These are phyloP conservation scores for Sebastes taczanowskii DNA, from an alignment of 2,797 vertebrate genomes.

Conservation along the genomic window DNA sequence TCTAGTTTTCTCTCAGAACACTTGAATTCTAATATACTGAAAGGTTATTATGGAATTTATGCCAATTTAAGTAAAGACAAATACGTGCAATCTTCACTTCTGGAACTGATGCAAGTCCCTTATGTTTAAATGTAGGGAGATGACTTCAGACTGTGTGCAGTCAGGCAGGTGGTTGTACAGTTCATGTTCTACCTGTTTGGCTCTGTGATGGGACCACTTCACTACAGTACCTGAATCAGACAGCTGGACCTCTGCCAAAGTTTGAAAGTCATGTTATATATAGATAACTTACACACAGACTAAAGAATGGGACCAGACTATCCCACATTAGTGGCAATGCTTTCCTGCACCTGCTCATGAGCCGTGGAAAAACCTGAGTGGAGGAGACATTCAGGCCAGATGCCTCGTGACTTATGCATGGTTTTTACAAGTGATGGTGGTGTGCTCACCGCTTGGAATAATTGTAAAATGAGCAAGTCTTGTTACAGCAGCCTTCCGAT, in stretches of 20 bases:
- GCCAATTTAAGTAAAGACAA: background rate
- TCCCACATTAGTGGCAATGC: background rate
- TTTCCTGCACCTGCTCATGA: slow-evolving; percentile 25
- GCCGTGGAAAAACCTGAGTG: slow-evolving; percentile 14
- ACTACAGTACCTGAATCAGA: slow-evolving; percentile 25
- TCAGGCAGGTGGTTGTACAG: slow-evolving; percentile 23
- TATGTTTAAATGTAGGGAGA: background rate
- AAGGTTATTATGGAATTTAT: too few species aligned
- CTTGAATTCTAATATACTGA: too few species aligned
- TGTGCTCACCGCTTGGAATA: slow-evolving; percentile 59
- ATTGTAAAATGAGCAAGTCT: slow-evolving; percentile 65
- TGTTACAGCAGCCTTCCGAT: slow-evolving; percentile 52
- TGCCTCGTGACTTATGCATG: slow-evolving; percentile 59
- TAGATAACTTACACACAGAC: background rate
- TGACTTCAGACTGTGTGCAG: background rate
- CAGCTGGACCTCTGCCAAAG: slow-evolving; percentile 46
- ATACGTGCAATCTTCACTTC: background rate
- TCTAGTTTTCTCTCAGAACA: too few species aligned
- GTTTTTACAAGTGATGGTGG: slow-evolving; percentile 32
- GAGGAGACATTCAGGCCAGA: slow-evolving; percentile 21
- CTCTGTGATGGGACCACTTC: slow-evolving; percentile 9
- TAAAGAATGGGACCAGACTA: slow-evolving; percentile 13
- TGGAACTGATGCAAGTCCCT: background rate
- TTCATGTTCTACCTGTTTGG: slow-evolving; percentile 10
- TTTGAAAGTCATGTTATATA: slow-evolving; percentile 16